phyloP scores from a whole-genome alignment of 2,797 vertebrate genomes.

The Pelobates cultripes region DNA sequence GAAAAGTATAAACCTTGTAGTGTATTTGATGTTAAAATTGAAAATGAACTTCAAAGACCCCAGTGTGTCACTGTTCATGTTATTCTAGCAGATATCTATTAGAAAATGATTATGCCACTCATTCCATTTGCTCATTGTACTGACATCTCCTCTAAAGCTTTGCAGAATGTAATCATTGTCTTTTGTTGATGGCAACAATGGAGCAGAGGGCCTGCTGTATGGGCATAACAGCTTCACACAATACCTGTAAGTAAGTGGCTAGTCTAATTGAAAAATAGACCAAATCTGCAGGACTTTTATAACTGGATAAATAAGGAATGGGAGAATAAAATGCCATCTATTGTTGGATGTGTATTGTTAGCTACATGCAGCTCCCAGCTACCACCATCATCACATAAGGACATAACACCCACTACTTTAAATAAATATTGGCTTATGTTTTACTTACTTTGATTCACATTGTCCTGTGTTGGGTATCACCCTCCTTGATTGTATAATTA shows the following conservation, averaged over 20 bases:
- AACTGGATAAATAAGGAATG: conserved; percentile 83
- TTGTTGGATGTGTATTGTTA: conserved; percentile 75
- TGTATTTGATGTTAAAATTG: conserved; percentile 82
- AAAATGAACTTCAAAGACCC: conserved; percentile 82
- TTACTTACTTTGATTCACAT: conserved; percentile 69
- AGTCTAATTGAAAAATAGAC: conserved; percentile 85
- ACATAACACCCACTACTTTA: conserved; percentile 72
- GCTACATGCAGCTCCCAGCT: conserved; percentile 72
- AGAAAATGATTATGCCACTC: conserved; percentile 74
- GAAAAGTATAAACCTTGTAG: conserved; percentile 68
- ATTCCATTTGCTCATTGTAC: conserved; percentile 80
- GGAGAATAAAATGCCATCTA: conserved; percentile 76
- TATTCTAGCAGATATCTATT: conserved; percentile 68
- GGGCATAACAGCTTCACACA: conserved; percentile 71
- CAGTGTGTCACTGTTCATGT: conserved; percentile 68
- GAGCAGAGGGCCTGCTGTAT: conserved; percentile 73
- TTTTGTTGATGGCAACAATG: conserved; percentile 88
- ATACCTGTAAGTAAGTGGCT: conserved; percentile 83
- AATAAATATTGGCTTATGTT: conserved; percentile 77
- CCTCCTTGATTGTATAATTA: conserved; percentile 78
- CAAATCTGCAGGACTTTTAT: conserved; percentile 80
- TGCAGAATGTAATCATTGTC: conserved; percentile 90
- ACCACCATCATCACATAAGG: conserved; percentile 73
- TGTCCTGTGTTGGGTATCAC: conserved; percentile 69
- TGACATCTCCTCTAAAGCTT: conserved; percentile 78